These are phyloP conservation scores for Microctenopoma stevenorrisi DNA, from an alignment of 2,797 vertebrate species.

Conservation along the genomic window DNA sequence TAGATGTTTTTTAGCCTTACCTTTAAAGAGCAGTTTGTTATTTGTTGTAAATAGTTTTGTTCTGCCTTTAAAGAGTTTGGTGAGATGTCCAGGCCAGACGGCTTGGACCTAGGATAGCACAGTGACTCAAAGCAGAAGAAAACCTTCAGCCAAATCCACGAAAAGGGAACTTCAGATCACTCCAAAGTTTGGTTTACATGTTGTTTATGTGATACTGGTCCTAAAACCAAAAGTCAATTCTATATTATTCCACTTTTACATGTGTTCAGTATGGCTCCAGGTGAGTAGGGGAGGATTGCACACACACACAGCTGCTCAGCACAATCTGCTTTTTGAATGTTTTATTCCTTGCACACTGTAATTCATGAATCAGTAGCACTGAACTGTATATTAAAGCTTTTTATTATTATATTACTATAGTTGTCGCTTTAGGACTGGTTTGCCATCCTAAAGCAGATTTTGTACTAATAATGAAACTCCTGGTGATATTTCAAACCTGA, in stretches of 20 bases:
- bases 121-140: constrained; percentile 7
- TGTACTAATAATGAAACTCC: constrained; percentile 41
- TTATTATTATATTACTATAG: constrained; percentile 54
- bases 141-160: not conserved
- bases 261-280: constrained; percentile 3
- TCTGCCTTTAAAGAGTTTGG: not conserved
- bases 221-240: constrained; percentile 56
- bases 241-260: constrained; percentile 1
- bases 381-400: constrained; percentile 47
- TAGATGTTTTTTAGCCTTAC: not conserved
- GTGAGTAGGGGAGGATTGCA: constrained; percentile 8
- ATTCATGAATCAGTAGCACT: constrained; percentile 53
- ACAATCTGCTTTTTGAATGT: constrained; percentile 50
- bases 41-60: constrained; percentile 20
- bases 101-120: constrained; percentile 4
- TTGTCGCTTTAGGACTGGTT: constrained; percentile 42
- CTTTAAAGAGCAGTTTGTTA: constrained; percentile 13
- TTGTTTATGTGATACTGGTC: constrained; percentile 41
- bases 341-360: constrained; percentile 58
- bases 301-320: constrained; percentile 35
- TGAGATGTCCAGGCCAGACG: not conserved
- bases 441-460: constrained; percentile 44
- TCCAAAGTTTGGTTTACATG: constrained; percentile 41
- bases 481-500: constrained; percentile 32
- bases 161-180: not conserved